These are phyloP conservation scores for Drosophila heteroneura DNA, from an alignment of 2,888 invertebrate species.

Conservation along the genomic window DNA sequence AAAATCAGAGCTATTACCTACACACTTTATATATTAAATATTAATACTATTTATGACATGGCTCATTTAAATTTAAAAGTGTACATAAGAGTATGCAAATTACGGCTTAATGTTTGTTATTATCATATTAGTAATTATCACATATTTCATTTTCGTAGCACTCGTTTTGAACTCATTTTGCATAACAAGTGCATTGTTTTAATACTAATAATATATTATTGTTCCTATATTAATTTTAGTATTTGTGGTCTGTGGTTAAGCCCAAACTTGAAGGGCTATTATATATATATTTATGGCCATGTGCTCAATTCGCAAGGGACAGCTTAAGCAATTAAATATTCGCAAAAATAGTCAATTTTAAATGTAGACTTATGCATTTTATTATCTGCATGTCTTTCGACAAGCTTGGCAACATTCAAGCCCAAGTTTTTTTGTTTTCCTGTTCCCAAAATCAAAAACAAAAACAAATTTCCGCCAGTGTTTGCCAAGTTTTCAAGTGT, in stretches of 20 bases:
- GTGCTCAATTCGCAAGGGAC: not conserved
- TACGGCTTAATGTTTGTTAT: not conserved
- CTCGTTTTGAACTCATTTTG: not conserved
- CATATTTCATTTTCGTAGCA: not conserved
- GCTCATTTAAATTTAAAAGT: not conserved
- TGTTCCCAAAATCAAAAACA: slow-evolving; percentile 55
- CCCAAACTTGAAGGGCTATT: not conserved
- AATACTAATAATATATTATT: slow-evolving; percentile 11
- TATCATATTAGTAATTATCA: not conserved
- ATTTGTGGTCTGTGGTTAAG: slow-evolving; percentile 3
- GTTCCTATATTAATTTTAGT: slow-evolving; percentile 5
- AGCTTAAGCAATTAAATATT: slow-evolving; percentile 26
- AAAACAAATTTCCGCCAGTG: slow-evolving; percentile 70
- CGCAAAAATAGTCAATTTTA: not conserved
- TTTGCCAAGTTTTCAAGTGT: slow-evolving; percentile 64
- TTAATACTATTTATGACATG: not conserved
- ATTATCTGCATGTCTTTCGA: slow-evolving; percentile 32
- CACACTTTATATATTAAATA: not conserved
- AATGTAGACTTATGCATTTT: slow-evolving; percentile 28
- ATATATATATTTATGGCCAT: not conserved
- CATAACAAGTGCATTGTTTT: slow-evolving; percentile 6
- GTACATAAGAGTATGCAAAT: not conserved
- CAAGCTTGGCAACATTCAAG: slow-evolving; percentile 41
- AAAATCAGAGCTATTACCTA: not conserved
- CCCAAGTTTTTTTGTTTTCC: slow-evolving; percentile 47